phyloP scores from a whole-genome alignment of 1,140 invertebrate species.

The Sitodiplosis mosellana region DNA sequence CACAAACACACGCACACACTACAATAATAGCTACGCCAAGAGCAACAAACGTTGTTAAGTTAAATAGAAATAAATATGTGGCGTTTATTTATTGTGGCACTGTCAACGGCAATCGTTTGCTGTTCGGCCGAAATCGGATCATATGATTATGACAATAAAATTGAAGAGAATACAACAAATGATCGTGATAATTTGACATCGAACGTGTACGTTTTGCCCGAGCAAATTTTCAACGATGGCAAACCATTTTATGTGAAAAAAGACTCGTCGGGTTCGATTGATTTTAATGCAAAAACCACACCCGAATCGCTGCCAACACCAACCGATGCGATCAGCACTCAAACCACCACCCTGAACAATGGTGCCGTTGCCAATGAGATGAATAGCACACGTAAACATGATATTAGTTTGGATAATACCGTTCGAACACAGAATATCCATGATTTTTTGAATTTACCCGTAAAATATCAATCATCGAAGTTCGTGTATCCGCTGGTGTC shows the following conservation, averaged over 20 bases:
- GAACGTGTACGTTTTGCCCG: constrained; percentile 19
- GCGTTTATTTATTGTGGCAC: too few relatives aligned
- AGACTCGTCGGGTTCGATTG: constrained; percentile 44
- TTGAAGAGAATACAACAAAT: too few relatives aligned
- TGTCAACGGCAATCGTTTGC: too few relatives aligned
- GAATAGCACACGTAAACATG: constrained; percentile 5
- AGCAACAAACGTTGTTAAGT: too few relatives aligned
- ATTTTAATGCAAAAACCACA: constrained; percentile 34
- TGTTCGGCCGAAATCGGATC: too few relatives aligned
- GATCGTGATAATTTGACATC: constrained; percentile 4
- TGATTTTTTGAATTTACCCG: constrained; percentile 47
- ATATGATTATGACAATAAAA: too few relatives aligned
- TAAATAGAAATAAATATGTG: too few relatives aligned
- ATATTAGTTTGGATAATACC: constrained; percentile 1
- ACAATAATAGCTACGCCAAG: too few relatives aligned
- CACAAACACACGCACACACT: too few relatives aligned
- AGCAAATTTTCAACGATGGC: constrained; percentile 40
- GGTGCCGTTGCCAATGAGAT: constrained; percentile 13
- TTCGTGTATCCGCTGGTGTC: constrained; percentile 48
- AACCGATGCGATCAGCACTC: constrained; percentile 18
- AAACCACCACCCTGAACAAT: too few relatives aligned
- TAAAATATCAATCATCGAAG: constrained; percentile 43
- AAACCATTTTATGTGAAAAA: constrained; percentile 49
- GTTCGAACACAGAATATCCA: constrained; percentile 36
- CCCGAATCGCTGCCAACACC: constrained; percentile 20